These are phyloP conservation scores for Dolichopus griseipennis DNA, from an alignment of 2,888 invertebrate species.

Conservation along the genomic window DNA sequence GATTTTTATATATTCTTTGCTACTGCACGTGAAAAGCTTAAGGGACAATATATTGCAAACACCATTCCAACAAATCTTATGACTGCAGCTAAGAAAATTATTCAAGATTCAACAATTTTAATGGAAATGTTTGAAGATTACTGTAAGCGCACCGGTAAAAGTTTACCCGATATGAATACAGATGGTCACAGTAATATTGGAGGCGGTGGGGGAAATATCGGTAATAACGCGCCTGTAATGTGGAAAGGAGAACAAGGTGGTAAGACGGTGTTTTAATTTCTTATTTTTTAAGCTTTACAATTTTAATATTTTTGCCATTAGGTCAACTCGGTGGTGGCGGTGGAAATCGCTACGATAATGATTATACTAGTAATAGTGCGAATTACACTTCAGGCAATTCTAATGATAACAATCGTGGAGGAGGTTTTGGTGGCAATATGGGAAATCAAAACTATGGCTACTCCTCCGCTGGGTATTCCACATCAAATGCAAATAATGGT, in stretches of 20 bases:
- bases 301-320: background rate
- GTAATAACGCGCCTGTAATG: background rate
- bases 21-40: slow-evolving; percentile 21
- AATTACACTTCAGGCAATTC: background rate
- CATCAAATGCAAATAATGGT: background rate
- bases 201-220: background rate
- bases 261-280: background rate
- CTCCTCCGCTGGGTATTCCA: background rate
- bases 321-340: background rate
- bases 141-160: slow-evolving; percentile 11
- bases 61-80: slow-evolving; percentile 17
- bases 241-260: background rate
- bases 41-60: slow-evolving; percentile 20
- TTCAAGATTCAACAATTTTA: slow-evolving; percentile 17
- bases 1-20: slow-evolving; percentile 21
- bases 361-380: background rate
- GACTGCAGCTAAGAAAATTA: slow-evolving; percentile 15
- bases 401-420: background rate
- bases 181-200: background rate
- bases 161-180: background rate
- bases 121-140: slow-evolving; percentile 20
- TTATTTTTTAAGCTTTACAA: background rate
- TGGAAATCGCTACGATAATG: background rate
- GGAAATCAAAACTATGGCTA: background rate
- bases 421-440: background rate